A percentile compares a stretch with the other conserved stretches of the same genome.
phyloP scores from a whole-genome alignment of 2,113 vertebrate species.

The Gymnogyps californianus region DNA sequence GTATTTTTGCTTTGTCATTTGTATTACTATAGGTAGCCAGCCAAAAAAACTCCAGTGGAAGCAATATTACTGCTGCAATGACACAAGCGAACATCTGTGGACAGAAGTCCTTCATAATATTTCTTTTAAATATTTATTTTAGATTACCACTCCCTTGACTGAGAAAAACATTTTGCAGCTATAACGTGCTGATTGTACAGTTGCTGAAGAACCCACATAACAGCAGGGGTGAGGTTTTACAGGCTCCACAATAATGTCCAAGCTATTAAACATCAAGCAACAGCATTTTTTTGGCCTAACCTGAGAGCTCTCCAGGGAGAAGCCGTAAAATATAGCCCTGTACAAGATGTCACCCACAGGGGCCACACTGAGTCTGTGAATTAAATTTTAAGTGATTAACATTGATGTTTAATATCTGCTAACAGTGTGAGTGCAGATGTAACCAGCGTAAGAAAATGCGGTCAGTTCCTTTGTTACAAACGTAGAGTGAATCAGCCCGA shows the following conservation, averaged over 20 bases:
- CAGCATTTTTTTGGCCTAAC: conserved; percentile 24
- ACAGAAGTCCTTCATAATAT: background rate
- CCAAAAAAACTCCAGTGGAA: background rate
- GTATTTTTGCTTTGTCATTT: background rate
- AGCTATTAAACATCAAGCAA: conserved; percentile 65
- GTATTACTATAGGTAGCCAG: background rate
- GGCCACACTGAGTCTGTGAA: background rate
- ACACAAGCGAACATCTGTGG: background rate
- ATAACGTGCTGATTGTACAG: background rate
- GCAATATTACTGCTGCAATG: background rate
- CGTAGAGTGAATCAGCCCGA: background rate
- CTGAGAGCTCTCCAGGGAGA: conserved; percentile 22
- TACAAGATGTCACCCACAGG: background rate
- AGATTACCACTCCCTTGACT: background rate
- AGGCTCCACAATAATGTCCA: conserved; percentile 34
- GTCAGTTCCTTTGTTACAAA: background rate
- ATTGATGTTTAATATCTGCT: background rate
- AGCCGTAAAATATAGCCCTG: conserved; percentile 3
- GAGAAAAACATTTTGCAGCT: conserved; percentile 25
- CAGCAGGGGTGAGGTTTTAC: conserved; percentile 48
- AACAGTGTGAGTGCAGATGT: background rate
- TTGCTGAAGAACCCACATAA: conserved; percentile 52
- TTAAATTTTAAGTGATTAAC: background rate
- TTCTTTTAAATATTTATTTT: background rate
- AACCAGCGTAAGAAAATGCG: background rate